These are phyloP conservation scores for Mesoclemmys tuberculata DNA, from an alignment of 2,113 vertebrate genomes.

Conservation along the genomic window DNA sequence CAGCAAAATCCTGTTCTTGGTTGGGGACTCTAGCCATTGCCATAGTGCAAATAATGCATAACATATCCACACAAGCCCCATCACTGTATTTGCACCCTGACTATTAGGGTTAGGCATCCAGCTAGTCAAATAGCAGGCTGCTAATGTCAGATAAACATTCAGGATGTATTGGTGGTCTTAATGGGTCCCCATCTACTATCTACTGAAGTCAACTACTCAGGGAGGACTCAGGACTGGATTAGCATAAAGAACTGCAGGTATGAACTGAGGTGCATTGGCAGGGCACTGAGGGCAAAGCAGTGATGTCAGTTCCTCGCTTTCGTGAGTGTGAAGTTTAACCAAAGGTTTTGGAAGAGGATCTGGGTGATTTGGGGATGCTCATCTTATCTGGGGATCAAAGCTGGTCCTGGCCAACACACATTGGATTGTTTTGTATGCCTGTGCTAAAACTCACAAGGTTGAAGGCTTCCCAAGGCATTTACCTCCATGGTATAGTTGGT, in stretches of 20 bases:
- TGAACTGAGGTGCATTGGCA: background rate
- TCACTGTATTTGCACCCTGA: background rate
- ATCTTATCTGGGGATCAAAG: background rate
- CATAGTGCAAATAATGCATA: background rate
- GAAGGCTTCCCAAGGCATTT: slow-evolving; percentile 20
- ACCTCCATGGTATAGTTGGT: slow-evolving; percentile 99
- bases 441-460: background rate
- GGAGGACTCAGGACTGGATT: background rate
- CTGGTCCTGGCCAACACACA: background rate
- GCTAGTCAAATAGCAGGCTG: background rate
- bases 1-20: no score
- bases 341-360: background rate
- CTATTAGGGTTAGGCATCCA: background rate
- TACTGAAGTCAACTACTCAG: background rate
- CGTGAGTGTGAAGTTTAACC: background rate
- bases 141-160: background rate
- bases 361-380: background rate
- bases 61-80: background rate
- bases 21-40: background rate
- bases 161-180: background rate
- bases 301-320: background rate
- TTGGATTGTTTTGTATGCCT: background rate
- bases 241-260: background rate
- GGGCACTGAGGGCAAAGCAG: background rate
- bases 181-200: background rate